Percentiles rank a stretch among this genome's conserved stretches.
These are phyloP conservation scores for Elanus axillaris DNA, from an alignment of 2,113 vertebrate genomes.

Conservation along the genomic window DNA sequence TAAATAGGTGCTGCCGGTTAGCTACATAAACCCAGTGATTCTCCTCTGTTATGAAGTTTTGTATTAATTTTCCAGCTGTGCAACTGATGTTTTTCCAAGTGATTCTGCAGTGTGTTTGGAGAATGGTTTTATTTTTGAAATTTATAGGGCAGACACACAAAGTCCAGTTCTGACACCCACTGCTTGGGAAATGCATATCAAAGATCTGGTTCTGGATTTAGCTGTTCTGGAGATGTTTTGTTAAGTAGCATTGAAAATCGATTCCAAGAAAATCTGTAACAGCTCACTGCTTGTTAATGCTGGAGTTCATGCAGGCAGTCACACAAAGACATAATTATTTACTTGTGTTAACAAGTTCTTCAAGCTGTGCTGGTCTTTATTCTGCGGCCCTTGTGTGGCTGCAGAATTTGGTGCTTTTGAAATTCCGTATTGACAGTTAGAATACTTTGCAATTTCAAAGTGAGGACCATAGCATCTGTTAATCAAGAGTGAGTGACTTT, in stretches of 20 bases:
- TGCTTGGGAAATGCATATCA: background rate
- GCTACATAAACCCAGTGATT: background rate
- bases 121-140: background rate
- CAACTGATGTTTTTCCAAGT: background rate
- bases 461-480: background rate
- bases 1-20: background rate
- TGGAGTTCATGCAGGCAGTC: constrained; percentile 13
- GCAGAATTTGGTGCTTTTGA: background rate
- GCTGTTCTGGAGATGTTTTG: background rate
- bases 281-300: background rate
- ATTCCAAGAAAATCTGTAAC: background rate
- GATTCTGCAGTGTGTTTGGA: background rate
- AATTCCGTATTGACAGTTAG: constrained; percentile 3
- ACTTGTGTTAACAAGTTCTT: constrained; percentile 39
- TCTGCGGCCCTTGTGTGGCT: constrained; percentile 11
- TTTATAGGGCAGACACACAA: background rate
- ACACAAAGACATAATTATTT: constrained; percentile 21
- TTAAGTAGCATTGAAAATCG: background rate
- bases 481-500: constrained; percentile 7
- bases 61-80: background rate
- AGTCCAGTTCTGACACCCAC: background rate
- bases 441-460: constrained; percentile 10
- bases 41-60: background rate
- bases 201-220: background rate
- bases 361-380: constrained; percentile 38